Evolutionary conservation across 2,888 invertebrate genomes (phyloP).

Genomic region (Ligdia adustata): DNA sequence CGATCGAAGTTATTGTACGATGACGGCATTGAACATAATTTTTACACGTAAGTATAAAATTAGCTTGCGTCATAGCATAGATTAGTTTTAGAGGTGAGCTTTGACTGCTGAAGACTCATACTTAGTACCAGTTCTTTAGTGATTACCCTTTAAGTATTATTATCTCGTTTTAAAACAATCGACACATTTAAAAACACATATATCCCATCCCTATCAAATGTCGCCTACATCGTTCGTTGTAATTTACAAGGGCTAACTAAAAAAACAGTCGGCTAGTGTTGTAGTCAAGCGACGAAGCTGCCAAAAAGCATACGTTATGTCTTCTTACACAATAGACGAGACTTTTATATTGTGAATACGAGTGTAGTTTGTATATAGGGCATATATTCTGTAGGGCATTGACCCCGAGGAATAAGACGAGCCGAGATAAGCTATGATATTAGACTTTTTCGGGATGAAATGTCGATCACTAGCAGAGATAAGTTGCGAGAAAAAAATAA

Average conservation of each 20-base stretch:
- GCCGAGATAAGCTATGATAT: not conserved
- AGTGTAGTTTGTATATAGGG: not conserved
- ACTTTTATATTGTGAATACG: slow-evolving; percentile 1
- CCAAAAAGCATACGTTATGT: slow-evolving; percentile 47
- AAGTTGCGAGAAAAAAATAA: too few species aligned
- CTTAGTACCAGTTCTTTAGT: too few species aligned
- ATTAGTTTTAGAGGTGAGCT: too few species aligned
- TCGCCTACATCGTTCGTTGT: slow-evolving; percentile 35
- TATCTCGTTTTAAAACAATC: too few species aligned
- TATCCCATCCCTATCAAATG: slow-evolving; percentile 21
- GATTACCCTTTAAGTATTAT: too few species aligned
- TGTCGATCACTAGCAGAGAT: slow-evolving; percentile 3
- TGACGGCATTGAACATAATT: too few species aligned
- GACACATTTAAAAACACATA: too few species aligned
- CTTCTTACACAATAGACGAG: slow-evolving; percentile 23
- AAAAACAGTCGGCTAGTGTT: slow-evolving; percentile 34
- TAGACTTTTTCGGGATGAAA: slow-evolving; percentile 1
- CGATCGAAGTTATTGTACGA: too few species aligned
- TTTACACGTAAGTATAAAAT: too few species aligned
- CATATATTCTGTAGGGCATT: slow-evolving; percentile 3
- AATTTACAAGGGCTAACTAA: slow-evolving; percentile 45
- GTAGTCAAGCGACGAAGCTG: slow-evolving; percentile 41
- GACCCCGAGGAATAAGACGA: slow-evolving; percentile 5
- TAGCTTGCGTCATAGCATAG: too few species aligned
- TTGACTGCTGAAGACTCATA: too few species aligned